Percentiles rank a stretch among this genome's conserved stretches.
Conservation (phyloP, 2,888 invertebrate genomes). For the Drosophila melanosoma region DNA sequence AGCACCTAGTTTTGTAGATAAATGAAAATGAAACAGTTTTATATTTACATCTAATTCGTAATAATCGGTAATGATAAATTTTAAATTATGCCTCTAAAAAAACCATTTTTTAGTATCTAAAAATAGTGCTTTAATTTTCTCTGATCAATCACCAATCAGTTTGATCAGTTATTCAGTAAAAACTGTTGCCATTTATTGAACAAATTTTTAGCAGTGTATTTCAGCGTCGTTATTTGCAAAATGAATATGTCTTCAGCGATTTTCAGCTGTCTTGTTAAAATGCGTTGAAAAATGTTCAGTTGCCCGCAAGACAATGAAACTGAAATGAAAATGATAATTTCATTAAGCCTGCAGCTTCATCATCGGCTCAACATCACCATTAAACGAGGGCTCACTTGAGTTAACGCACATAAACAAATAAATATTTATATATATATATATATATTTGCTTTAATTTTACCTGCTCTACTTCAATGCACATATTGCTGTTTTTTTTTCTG, state of each 20-base stretch:
- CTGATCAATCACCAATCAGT: no score
- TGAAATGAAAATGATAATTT: conserved; percentile 74
- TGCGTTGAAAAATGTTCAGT: conserved; percentile 41
- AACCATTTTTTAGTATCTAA: background rate
- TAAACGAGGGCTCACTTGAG: conserved; percentile 29
- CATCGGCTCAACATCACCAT: conserved; percentile 28
- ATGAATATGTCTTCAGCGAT: background rate
- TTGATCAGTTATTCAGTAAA: background rate
- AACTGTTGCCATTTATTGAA: background rate
- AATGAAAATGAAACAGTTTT: background rate
- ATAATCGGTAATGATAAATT: background rate
- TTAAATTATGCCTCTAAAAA: background rate
- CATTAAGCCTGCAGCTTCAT: conserved; percentile 61
- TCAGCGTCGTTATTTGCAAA: background rate
- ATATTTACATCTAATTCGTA: background rate
- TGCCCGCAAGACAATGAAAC: conserved; percentile 57
- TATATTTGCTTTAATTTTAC: conserved; percentile 17
- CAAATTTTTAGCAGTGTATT: conserved; percentile 1
- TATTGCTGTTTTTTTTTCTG: conserved; percentile 6
- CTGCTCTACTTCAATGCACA: conserved; percentile 32
- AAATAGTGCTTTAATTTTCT: background rate
- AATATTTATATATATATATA: background rate
- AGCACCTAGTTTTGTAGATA: background rate
- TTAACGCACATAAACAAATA: conserved; percentile 1
- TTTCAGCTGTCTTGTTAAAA: conserved; percentile 28